Evolutionary conservation across 2,888 invertebrate genomes (phyloP), one percentile per base, ranked within the genome.

Genomic region (Aleiodes alternator): DNA sequence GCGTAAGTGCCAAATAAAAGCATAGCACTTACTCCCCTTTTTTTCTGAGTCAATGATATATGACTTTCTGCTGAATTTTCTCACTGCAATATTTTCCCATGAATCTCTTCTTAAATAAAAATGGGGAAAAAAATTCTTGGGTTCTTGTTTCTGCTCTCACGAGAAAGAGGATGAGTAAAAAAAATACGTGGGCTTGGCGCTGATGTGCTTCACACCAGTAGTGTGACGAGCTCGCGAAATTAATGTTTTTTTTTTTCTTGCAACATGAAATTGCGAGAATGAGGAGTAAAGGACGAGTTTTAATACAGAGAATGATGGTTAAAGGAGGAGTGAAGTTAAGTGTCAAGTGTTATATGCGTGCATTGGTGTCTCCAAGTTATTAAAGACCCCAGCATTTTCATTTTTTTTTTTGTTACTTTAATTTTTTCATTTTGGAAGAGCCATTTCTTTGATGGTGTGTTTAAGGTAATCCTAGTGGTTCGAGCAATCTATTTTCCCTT

Each of bases 161-260:
- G 43, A 38, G 38, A 38, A 38, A 9, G n/a, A n/a, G n/a, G n/a
- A n/a, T n/a, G n/a, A n/a, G n/a, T n/a, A n/a, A 43, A 34, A 59
- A 34, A 59, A 34, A 59, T 9, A 59, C 59, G 12, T 34, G 59
- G 59, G 34, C 59, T 59, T 59, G 31, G 31, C 38, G 31, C 38
- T 59, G 59, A 59, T 12, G 34, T 59, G 4, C 31, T 31, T 12
- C 14, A 59, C 29, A 34, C 29, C 11, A 14, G 23, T 11, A 43
- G 43, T 43, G 43, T 29, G 23, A 29, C 57, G 23, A 29, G 57
- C 23, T 29, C 11, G 57, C 23, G 31, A 57, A 57, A 57, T 57
- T 16, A 57, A 57, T 57, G 57, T 23, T 23, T 23, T 23, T 23
- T 23, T 16, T 43, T 43, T 43, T 43, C 43, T 43, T 43, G 61